These are phyloP conservation scores for Boleophthalmus pectinirostris DNA, from an alignment of 2,113 vertebrate species.

Conservation along the genomic window DNA sequence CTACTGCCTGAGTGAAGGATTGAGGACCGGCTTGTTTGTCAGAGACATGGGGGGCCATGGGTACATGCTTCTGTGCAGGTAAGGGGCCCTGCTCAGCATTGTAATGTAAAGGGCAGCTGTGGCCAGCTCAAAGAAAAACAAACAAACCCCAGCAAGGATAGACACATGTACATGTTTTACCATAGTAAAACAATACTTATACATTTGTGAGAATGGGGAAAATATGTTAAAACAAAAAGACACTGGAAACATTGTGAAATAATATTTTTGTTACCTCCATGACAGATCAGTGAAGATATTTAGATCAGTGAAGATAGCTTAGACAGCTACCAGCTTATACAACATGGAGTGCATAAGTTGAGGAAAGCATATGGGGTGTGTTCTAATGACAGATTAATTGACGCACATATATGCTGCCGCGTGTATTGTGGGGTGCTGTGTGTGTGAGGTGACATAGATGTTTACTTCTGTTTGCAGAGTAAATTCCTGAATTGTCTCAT, in stretches of 20 bases:
- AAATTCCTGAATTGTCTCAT: constrained; percentile 70
- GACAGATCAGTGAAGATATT: neutral
- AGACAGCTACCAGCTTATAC: neutral
- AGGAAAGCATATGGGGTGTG: neutral
- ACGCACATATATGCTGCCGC: constrained; percentile 17
- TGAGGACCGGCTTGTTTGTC: constrained; percentile 47
- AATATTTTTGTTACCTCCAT: too few relatives aligned
- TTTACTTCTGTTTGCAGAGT: constrained; percentile 62
- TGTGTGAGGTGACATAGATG: constrained; percentile 55
- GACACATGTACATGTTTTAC: neutral
- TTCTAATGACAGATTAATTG: neutral
- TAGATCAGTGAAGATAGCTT: neutral
- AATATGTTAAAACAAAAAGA: too few relatives aligned
- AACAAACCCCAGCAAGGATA: neutral
- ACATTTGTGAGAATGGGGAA: neutral
- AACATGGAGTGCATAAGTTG: neutral
- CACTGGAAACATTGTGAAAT: too few relatives aligned
- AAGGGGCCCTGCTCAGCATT: constrained; percentile 39
- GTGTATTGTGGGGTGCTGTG: constrained; percentile 60
- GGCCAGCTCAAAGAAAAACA: neutral
- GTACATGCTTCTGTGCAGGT: constrained; percentile 41
- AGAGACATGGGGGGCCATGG: constrained; percentile 29
- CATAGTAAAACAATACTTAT: too few relatives aligned
- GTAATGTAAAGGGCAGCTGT: constrained; percentile 64
- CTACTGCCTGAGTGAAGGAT: constrained; percentile 70